Conservation (phyloP, 2,888 invertebrate genomes). For the Seira musarum region DNA sequence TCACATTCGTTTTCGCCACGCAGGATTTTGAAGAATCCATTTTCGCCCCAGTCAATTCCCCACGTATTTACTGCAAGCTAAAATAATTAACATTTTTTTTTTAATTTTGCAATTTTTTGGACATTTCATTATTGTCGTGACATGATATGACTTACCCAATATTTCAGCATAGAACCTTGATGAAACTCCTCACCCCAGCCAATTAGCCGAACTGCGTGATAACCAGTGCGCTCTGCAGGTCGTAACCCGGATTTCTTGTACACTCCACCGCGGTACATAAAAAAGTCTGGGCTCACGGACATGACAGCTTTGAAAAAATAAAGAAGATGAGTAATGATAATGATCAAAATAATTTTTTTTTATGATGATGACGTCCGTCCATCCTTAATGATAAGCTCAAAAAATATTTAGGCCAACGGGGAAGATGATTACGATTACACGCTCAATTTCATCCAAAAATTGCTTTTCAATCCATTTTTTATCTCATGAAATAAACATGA, state of each 20-base stretch:
- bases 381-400: neutral
- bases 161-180: constrained; percentile 78
- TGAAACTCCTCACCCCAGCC: constrained; percentile 90
- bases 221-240: constrained; percentile 77
- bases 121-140: too few species aligned
- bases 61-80: constrained; percentile 96
- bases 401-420: neutral
- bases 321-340: too few species aligned
- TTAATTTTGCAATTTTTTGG: too few species aligned
- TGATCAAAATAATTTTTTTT: constrained; percentile 10
- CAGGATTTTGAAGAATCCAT: constrained; percentile 89
- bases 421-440: constrained; percentile 1
- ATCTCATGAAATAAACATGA: neutral
- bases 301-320: constrained; percentile 81
- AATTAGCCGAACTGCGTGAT: constrained; percentile 92
- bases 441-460: constrained; percentile 35
- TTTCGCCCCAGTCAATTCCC: constrained; percentile 93
- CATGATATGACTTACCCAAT: constrained; percentile 87
- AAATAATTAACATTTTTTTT: too few species aligned
- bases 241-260: constrained; percentile 80
- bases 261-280: constrained; percentile 88
- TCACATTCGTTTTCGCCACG: constrained; percentile 90
- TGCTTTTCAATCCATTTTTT: neutral
- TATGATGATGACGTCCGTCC: too few species aligned
- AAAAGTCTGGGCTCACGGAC: constrained; percentile 93